Evolutionary conservation across 2,113 vertebrate genomes (phyloP), one percentile per base, ranked within the genome.

Genomic region (Campylomormyrus numenius): DNA sequence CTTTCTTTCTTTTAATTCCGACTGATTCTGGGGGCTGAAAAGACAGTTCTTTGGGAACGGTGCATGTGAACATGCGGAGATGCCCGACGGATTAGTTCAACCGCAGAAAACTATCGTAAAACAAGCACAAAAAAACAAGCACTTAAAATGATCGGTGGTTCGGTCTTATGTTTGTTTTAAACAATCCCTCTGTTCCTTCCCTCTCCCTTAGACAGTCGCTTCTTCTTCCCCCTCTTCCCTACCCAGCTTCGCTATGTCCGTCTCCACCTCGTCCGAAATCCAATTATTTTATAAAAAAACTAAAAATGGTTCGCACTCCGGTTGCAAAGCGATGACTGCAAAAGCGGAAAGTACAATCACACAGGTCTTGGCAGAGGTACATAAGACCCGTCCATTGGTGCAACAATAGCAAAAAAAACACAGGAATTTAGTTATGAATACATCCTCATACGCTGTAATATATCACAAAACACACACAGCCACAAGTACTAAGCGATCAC

Each of bases 181-280:
- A 93, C 94, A 94, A 95, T 94, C 92, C 92, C 91, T 95, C 95
- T 93, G 93, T 89, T 91, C 89, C 90, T 92, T 88, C 46, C 91
- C 49, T 27, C 80, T 91, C 88, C 94, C 94, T 94, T 92, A 89
- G 92, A 91, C 83, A 49, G 74, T 50, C 92, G 92, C 93, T 92
- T 90, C 88, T 85, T 89, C 90, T 88, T 91, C 84, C 90, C 89
- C 86, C 74, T 89, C 90, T 87, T 87, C 53, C 87, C 53, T 50
- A 45, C 50, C 83, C 66, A 48, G 27, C 52, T 88, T 88, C 88
- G 87, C 21, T 89, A 70, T 52, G 56, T 88, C 93, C 84, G 89
- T 91, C 90, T 89, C 92, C 92, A 91, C 91, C 19, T 90, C 90
- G 49, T 48, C 86, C 87, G 46, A 89, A 92, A 92, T 56, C 85